These are phyloP conservation scores for Anarsia innoxiella DNA, from an alignment of 2,888 invertebrate species.

Conservation along the genomic window DNA sequence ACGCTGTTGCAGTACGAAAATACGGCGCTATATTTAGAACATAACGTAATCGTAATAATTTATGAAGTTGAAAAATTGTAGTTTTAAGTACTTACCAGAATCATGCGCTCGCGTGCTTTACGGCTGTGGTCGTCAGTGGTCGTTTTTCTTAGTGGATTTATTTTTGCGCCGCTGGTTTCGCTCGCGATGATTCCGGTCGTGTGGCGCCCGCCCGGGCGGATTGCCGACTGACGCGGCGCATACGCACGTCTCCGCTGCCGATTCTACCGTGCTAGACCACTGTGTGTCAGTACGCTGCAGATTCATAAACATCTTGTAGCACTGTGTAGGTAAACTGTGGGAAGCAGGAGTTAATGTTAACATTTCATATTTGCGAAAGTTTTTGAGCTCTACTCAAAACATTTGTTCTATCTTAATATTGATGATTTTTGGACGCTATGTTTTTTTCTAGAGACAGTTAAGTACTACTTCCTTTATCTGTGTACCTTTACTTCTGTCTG, in stretches of 20 bases:
- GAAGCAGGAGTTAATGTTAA: too few relatives aligned
- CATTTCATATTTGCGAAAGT: too few relatives aligned
- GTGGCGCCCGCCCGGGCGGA: conserved; percentile 75
- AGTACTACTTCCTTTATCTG: too few relatives aligned
- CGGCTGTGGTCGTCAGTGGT: conserved; percentile 46
- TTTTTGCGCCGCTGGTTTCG: conserved; percentile 52
- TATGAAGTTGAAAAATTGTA: background rate
- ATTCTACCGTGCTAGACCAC: too few relatives aligned
- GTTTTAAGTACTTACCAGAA: conserved; percentile 66
- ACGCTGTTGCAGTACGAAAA: conserved; percentile 56
- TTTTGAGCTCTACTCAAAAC: too few relatives aligned
- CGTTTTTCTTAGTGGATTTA: conserved; percentile 61
- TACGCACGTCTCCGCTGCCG: conserved; percentile 19
- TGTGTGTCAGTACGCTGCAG: too few relatives aligned
- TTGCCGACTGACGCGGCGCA: conserved; percentile 61
- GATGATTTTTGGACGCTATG: too few relatives aligned
- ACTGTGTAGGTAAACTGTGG: too few relatives aligned
- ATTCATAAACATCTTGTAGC: too few relatives aligned
- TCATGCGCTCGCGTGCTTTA: conserved; percentile 58
- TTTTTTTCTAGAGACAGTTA: too few relatives aligned
- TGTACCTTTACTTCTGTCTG: too few relatives aligned
- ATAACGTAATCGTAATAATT: conserved; percentile 18
- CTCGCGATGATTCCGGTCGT: conserved; percentile 72
- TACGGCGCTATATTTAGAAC: conserved; percentile 54
- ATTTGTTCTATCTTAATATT: too few relatives aligned